Evolutionary conservation across 1,140 invertebrate species (phyloP), one percentile per base, ranked within the genome.

Genomic region (Ceratosolen solmsi): DNA sequence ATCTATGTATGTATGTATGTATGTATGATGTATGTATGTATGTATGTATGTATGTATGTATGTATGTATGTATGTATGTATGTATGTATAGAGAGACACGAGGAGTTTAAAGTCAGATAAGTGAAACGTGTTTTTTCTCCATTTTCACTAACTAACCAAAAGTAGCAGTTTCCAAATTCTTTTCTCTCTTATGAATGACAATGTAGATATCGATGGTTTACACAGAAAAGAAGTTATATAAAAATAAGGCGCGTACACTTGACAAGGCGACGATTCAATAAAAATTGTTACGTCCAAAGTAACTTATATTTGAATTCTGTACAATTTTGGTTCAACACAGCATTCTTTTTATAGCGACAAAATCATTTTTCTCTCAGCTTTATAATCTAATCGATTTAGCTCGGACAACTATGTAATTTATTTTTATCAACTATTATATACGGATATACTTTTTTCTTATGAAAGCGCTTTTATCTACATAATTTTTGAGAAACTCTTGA

Each of bases 281-380:
- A 82, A 73, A 78, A 78, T 54, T 60, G 33, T 82, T 83, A 83
- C 70, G 76, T 83, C 71, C 76, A 83, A 49, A 74, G 68, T 79
- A 79, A 83, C 75, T 82, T 82, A 78, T 63, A 56, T 72, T 77
- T 82, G 75, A 63, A 82, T 78, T 82, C 81, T 82, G 58, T 78
- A 82, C 58, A 83, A 83, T 79, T 83, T 83, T 83, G 82, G 82
- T 83, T 79, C 36, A 83, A 83, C 82, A 79, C 76, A 79, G 82
- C 76, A 74, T 82, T 82, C 78, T 41, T 78, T 82, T 78, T 68
- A 51, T 68, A 73, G 30, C 49, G 79, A 81, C 58, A 75, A 73
- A 68, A 56, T 38, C 58, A 36, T 73, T 75, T 36, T 75, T n/a
- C 33, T 56, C 27, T 54, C 36, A 71, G 36, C 33, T 80, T 76